A percentile compares a stretch with the other conserved stretches of the same genome.
phyloP scores from a whole-genome alignment of 1,140 invertebrate genomes.

The Pachypsylla venusta region DNA sequence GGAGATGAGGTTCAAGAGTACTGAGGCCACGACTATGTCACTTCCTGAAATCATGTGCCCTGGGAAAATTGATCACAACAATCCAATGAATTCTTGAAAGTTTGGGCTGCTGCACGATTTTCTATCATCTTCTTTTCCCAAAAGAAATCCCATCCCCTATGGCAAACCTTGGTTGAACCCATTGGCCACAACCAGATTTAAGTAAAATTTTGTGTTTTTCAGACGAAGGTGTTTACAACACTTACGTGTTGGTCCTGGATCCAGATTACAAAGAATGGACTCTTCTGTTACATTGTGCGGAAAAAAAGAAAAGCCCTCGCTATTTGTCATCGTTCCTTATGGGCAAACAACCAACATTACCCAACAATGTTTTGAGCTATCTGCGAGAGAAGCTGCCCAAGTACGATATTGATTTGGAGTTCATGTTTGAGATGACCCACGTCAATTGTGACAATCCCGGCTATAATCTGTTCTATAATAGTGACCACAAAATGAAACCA shows the following conservation, averaged over 20 bases:
- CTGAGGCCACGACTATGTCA: too few relatives aligned
- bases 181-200: too few relatives aligned
- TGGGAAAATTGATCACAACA: too few relatives aligned
- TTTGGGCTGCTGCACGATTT: too few relatives aligned
- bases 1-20: too few relatives aligned
- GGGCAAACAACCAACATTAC: constrained; percentile 43
- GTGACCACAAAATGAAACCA: neutral
- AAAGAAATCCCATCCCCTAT: too few relatives aligned
- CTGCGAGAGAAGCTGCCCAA: constrained; percentile 42
- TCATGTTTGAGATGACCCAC: constrained; percentile 66
- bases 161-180: too few relatives aligned
- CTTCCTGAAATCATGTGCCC: too few relatives aligned
- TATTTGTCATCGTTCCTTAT: constrained; percentile 73
- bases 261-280: constrained; percentile 52
- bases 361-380: constrained; percentile 42
- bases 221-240: constrained; percentile 82
- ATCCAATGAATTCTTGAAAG: too few relatives aligned
- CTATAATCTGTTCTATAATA: constrained; percentile 20
- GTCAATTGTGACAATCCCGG: constrained; percentile 36
- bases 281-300: constrained; percentile 66
- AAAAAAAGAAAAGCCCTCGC: constrained; percentile 57
- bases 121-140: too few relatives aligned
- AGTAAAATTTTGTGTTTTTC: constrained; percentile 26
- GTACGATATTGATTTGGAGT: constrained; percentile 64
- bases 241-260: constrained; percentile 68